Evolutionary conservation across 2,797 vertebrate genomes (phyloP).

Genomic region (Ptychobarbus kaznakovi): DNA sequence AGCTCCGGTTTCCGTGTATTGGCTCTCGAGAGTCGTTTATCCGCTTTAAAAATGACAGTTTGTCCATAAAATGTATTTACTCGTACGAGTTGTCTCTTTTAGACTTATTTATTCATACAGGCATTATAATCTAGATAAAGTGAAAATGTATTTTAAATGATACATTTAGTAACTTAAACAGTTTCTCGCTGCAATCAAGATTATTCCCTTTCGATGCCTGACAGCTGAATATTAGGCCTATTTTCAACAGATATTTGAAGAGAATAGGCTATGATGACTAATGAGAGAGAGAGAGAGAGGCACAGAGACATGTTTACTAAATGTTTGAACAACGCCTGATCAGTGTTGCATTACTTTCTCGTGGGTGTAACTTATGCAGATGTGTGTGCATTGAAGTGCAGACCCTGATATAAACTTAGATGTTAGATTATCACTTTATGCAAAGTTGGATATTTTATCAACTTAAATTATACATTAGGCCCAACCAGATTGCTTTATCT

Average conservation of each 20-base stretch:
- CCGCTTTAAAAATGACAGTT: background rate
- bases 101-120: background rate
- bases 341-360: constrained; percentile 1
- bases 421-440: background rate
- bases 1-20: constrained; percentile 8
- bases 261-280: too few species aligned
- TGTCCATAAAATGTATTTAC: background rate
- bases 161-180: background rate
- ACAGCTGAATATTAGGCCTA: background rate
- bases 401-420: too few species aligned
- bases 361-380: background rate
- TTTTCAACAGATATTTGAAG: background rate
- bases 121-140: background rate
- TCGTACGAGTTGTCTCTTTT: background rate
- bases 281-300: background rate
- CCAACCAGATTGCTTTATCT: background rate
- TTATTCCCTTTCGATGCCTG: background rate
- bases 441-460: background rate
- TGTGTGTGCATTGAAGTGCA: background rate
- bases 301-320: constrained; percentile 19
- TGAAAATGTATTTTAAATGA: background rate
- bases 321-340: constrained; percentile 33
- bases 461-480: background rate
- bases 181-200: background rate
- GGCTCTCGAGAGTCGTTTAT: background rate